phyloP scores from a whole-genome alignment of 2,888 invertebrate genomes.

The Pachymerium ferrugineum region DNA sequence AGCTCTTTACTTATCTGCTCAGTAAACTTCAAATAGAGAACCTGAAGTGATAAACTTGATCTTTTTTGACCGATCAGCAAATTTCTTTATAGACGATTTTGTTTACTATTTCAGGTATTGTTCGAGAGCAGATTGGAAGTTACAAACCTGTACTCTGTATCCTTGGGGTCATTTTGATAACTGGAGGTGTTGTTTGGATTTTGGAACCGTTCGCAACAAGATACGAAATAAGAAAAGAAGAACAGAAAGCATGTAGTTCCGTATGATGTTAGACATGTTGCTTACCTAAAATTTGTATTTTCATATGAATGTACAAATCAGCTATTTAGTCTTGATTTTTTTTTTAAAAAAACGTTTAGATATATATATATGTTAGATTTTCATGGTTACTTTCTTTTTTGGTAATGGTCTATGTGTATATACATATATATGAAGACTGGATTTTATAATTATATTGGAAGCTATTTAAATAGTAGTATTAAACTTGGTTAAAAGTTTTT shows the following conservation, averaged over 20 bases:
- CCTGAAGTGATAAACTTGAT: neutral
- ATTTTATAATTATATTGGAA: too few relatives aligned
- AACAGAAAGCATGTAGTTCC: slow-evolving; percentile 6
- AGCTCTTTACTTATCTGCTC: neutral
- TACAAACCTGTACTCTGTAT: slow-evolving; percentile 68
- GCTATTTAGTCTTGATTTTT: neutral
- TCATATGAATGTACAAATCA: neutral
- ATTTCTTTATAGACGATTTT: too few relatives aligned
- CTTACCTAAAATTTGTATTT: neutral
- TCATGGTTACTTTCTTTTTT: too few relatives aligned
- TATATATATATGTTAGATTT: neutral
- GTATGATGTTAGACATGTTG: slow-evolving; percentile 18
- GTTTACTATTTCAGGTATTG: slow-evolving; percentile 32
- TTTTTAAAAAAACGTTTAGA: neutral
- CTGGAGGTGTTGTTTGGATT: slow-evolving; percentile 68
- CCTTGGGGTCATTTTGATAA: slow-evolving; percentile 64
- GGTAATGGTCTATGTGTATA: too few relatives aligned
- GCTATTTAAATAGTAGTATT: too few relatives aligned
- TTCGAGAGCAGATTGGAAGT: slow-evolving; percentile 35
- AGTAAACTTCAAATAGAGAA: neutral
- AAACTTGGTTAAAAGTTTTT: too few relatives aligned
- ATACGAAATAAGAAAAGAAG: slow-evolving; percentile 32
- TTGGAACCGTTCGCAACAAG: slow-evolving; percentile 59
- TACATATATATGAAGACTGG: too few relatives aligned
- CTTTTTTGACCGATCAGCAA: neutral